Conservation (phyloP, 2,113 vertebrate genomes). For the Archilochus colubris region DNA sequence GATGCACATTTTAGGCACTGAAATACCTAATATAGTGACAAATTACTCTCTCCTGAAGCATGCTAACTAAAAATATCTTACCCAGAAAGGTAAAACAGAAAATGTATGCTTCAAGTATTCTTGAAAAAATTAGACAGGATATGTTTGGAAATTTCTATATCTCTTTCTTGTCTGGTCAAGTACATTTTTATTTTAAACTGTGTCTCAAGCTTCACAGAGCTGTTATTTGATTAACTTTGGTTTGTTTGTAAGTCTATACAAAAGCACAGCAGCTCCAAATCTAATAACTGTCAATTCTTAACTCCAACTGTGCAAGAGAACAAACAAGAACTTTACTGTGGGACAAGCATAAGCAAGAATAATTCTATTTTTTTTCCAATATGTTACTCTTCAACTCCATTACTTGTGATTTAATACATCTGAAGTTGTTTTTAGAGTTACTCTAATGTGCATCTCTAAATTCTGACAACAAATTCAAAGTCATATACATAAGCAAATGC, state of each 20-base stretch:
- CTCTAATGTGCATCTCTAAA: conserved; percentile 31
- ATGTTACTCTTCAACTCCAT: neutral
- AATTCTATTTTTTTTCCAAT: conserved; percentile 17
- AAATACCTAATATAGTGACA: conserved; percentile 46
- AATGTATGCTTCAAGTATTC: conserved; percentile 33
- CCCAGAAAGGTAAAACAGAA: conserved; percentile 32
- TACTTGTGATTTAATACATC: neutral
- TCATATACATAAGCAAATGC: conserved; percentile 34
- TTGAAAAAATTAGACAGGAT: conserved; percentile 8
- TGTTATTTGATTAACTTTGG: conserved; percentile 25
- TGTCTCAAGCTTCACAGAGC: conserved; percentile 30
- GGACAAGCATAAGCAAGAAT: conserved; percentile 32
- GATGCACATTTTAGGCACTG: conserved; percentile 17
- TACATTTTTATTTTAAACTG: conserved; percentile 45
- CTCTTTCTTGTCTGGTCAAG: conserved; percentile 52
- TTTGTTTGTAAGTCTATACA: neutral
- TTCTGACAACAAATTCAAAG: conserved; percentile 17
- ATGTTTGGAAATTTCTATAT: conserved; percentile 4
- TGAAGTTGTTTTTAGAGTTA: conserved; percentile 24
- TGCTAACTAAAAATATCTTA: conserved; percentile 37
- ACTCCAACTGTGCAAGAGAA: conserved; percentile 21
- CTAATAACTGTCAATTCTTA: conserved; percentile 5
- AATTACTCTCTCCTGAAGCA: conserved; percentile 14
- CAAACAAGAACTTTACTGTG: conserved; percentile 23
- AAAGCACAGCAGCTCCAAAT: conserved; percentile 7